Base-by-base conservation (phyloP, 2,888 invertebrate genomes). In the Ernsta delagoae region DNA sequence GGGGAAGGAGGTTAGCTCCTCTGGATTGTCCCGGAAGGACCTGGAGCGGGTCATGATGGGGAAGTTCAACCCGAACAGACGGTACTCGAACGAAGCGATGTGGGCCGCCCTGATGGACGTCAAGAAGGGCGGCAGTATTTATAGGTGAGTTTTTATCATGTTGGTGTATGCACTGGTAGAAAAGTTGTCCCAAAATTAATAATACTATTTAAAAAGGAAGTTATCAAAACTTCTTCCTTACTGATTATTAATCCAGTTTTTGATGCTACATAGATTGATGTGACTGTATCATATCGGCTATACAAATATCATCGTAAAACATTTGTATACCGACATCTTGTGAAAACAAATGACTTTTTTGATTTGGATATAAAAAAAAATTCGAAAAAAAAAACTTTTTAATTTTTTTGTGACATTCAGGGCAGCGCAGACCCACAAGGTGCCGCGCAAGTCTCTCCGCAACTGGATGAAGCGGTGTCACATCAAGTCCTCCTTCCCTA, bases 391-490 rank as follows among this genome's bases (percentile, higher is more conserved):
- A n/a, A n/a, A n/a, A n/a, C n/a, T 41, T 41, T 41, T 7, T 7
- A 41, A 41, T 5, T 41, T 41, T 7, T 7, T 7, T 7, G 4
- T 41, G 5, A 1, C 3, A 87, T 86, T 0, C 85, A 94, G 95
- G 75, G 95, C 95, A 70, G 95, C 95, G 0, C 94, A 94, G 78
- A 94, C 94, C 0, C 94, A 94, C 81, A 94, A 94, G 75, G 94
- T 95, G 0, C 95, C 95, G 0, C 85, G 95, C 16, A 95, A 95
- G 68, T 95, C 95, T 0, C 86, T 95, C 0, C 88, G 95, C 3
- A 95, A 95, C 82, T 95, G 95, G 94, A 95, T 95, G 95, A 95
- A 95, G 74, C 85, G 95, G 0, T 94, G 94, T 79, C 94, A 94
- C 82, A 95, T 95, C 11, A 94, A 94, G 70, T 94, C 94, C 0